A percentile compares a stretch with the other conserved stretches of the same genome.
phyloP scores from a whole-genome alignment of 2,888 invertebrate species.

The Minunthozetes semirufus region DNA sequence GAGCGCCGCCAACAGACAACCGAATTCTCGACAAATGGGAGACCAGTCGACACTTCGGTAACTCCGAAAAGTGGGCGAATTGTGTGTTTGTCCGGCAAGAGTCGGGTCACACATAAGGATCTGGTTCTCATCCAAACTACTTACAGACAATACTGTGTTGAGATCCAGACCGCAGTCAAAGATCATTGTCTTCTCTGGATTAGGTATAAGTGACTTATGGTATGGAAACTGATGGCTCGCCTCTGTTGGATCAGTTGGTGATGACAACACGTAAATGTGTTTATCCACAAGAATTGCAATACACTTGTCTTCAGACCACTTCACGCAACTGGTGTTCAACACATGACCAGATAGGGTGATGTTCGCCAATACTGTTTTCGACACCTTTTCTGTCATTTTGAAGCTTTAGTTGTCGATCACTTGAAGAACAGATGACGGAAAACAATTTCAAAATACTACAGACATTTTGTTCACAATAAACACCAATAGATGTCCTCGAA shows the following conservation, averaged over 20 bases:
- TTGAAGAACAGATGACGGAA: no score
- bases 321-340: neutral
- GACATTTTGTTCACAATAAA: no score
- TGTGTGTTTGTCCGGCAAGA: neutral
- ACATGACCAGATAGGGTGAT: neutral
- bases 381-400: no score
- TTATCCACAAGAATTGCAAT: neutral
- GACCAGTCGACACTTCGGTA: neutral
- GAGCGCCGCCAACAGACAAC: neutral
- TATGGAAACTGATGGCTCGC: neutral
- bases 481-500: no score
- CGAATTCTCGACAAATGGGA: neutral
- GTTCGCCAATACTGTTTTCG: neutral
- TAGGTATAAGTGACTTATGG: neutral
- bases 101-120: neutral
- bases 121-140: neutral
- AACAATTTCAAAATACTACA: no score
- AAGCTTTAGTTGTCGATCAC: no score
- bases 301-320: conserved; percentile 4
- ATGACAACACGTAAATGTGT: neutral
- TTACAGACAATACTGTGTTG: neutral
- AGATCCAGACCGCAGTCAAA: neutral
- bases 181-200: neutral
- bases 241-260: neutral
- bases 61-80: neutral